These are phyloP conservation scores for Tenthredo mesomela DNA, from an alignment of 2,888 invertebrate species.

Conservation along the genomic window DNA sequence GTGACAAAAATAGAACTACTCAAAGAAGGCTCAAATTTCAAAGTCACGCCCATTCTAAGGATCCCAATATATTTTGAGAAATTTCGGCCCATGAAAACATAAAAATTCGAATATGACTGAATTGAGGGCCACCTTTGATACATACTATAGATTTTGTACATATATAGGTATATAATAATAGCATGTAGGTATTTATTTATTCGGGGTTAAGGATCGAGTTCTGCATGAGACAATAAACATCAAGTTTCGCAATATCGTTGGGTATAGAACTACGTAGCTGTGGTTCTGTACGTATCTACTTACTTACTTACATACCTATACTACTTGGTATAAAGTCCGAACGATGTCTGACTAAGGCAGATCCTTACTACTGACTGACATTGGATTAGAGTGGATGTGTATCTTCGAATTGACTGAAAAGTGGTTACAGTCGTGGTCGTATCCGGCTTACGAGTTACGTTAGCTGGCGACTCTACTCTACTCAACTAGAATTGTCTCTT, in stretches of 20 bases:
- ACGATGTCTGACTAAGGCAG: not conserved
- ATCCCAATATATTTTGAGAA: too few species aligned
- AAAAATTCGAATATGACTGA: too few species aligned
- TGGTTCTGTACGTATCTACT: not conserved
- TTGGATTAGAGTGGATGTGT: not conserved
- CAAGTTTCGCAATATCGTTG: not conserved
- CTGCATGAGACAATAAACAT: not conserved
- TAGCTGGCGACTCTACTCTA: not conserved
- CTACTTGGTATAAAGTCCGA: not conserved
- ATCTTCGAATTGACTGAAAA: constrained; percentile 1
- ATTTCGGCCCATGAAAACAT: too few species aligned
- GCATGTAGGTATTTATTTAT: not conserved
- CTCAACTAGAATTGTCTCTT: not conserved
- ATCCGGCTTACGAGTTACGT: not conserved
- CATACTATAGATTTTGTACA: too few species aligned
- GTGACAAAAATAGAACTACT: too few species aligned
- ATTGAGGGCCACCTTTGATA: too few species aligned
- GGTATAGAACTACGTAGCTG: not conserved
- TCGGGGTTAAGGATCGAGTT: not conserved
- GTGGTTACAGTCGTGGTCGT: not conserved
- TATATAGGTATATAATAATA: too few species aligned
- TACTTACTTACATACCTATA: not conserved
- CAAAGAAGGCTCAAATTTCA: too few species aligned
- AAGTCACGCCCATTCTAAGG: too few species aligned
- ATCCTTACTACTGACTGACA: constrained; percentile 1